Evolutionary conservation across 2,797 vertebrate species (phyloP).

Genomic region (Diplodus sargus): DNA sequence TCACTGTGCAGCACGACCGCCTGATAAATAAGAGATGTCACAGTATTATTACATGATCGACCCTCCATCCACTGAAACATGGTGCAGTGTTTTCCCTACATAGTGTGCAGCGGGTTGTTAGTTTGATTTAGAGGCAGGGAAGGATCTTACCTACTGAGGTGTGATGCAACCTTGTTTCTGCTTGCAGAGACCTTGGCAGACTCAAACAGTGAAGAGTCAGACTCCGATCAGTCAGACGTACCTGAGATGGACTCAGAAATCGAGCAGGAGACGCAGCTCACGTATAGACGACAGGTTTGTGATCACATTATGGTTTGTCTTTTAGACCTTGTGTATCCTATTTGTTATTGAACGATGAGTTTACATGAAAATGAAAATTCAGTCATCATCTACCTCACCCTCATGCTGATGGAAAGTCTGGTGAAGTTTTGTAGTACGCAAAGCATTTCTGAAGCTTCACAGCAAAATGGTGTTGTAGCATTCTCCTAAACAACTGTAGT

Average conservation of each 20-base stretch:
- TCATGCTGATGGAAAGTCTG: too few relatives aligned
- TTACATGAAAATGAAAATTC: too few relatives aligned
- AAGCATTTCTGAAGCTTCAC: too few relatives aligned
- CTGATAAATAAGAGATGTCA: slow-evolving; percentile 69
- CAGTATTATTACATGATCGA: slow-evolving; percentile 56
- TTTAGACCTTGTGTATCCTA: slow-evolving; percentile 2
- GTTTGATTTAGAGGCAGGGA: slow-evolving; percentile 40
- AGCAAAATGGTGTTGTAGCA: too few relatives aligned
- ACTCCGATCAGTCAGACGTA: slow-evolving; percentile 98
- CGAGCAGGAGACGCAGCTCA: slow-evolving; percentile 97
- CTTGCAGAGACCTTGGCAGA: slow-evolving; percentile 92
- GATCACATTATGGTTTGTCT: not conserved
- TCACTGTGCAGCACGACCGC: slow-evolving; percentile 48
- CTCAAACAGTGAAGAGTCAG: slow-evolving; percentile 97
- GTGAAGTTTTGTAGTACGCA: too few relatives aligned
- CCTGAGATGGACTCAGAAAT: slow-evolving; percentile 99
- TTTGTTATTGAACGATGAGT: too few relatives aligned
- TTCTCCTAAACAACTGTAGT: too few relatives aligned
- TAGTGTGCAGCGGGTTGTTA: slow-evolving; percentile 21
- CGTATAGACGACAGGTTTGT: slow-evolving; percentile 94
- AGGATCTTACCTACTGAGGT: slow-evolving; percentile 11
- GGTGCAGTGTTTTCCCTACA: slow-evolving; percentile 21
- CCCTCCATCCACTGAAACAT: slow-evolving; percentile 44
- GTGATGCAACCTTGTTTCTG: slow-evolving; percentile 56
- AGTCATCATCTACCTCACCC: too few relatives aligned